Base-by-base conservation (phyloP, 2,797 vertebrate genomes). In the Pseudomugil gertrudae region DNA sequence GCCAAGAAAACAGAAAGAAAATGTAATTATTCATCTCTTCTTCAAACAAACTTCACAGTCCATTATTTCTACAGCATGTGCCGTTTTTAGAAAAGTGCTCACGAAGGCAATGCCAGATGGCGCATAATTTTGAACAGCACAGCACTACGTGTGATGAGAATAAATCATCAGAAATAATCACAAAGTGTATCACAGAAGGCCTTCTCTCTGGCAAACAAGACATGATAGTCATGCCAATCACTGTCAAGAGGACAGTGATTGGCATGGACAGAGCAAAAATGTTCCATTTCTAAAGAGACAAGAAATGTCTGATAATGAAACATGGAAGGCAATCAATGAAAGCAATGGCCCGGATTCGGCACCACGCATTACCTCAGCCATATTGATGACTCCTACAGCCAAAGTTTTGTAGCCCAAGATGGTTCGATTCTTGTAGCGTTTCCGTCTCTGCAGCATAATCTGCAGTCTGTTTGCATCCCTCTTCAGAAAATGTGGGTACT, bases 401-500 rank as follows among this genome's bases (percentile, higher is more conserved):
- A 97, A 80, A 0, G 96, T 97, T 88, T 97, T 97, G 93, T 96
- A 97, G 79, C 96, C 96, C 84, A 97, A 92, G 83, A 97, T 96
- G 0, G 96, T 96, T 72, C 96, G 94, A 87, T 97, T 97, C 81
- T 97, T 97, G 92, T 97, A 97, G n/a, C 96, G 92, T 83, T 97
- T 97, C 74, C 96, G 92, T 76, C 96, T 90, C 86, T 97, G 96
- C 48, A 97, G 89, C 95, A 97, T 96, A 32, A 97, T 96, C 89
- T 97, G 96, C 33, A 97, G 93, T 53, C 94, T 92, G 89, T 97
- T 97, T 69, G 95, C 92, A 43, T 97, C 96, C 85, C 96, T 93
- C 93, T 97, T 97, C 65, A 97, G 91, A 80, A 97, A 97, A 74
- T 97, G 96, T 10, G 96, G 95, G 66, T 97, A 97, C 96, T 97